Evolutionary conservation across 1,140 invertebrate species (phyloP), one percentile per base, ranked within the genome.

Genomic region (Drosophila miranda): DNA sequence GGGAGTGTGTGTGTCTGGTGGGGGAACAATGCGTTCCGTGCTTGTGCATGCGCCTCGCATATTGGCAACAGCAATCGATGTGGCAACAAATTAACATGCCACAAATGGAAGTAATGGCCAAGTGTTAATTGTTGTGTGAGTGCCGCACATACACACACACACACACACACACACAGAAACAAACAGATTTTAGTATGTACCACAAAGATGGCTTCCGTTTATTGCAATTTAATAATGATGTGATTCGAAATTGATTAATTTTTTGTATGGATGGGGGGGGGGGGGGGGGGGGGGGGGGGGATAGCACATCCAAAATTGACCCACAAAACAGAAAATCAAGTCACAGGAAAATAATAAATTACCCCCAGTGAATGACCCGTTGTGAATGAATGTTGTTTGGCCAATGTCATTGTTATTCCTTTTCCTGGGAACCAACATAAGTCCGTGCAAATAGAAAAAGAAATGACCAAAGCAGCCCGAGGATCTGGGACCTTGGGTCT

Each of bases 61-160:
- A 86, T 87, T 87, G 82, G 82, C 74, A 87, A 64, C 70, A 78
- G 75, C 82, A 87, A 87, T 87, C 87, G 82, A 82, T 87, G 82
- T 82, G 82, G 82, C 83, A 82, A 87, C 82, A 87, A 87, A 87
- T 87, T 87, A 87, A 87, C 82, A 87, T 87, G 82, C 82, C 82
- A 38, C 82, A 87, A 87, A 87, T 87, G 82, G 82, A 87, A 87
- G 82, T 82, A 87, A 87, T 87, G 82, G 82, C 78, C 82, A 87
- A 87, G 82, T 87, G 82, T 87, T 87, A 86, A 87, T 87, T 87
- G 82, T 77, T 81, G 77, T 77, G 63, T 86, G 78, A 75, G 81
- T 61, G 75, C 75, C 44, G 21, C 54, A 53, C 55, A 59, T 53
- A 57, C 14, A 60, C 56, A 49, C 56, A 56, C 52, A 46, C 46